Evolutionary conservation across 2,888 invertebrate species (phyloP).

Genomic region (Adineta ricciae): DNA sequence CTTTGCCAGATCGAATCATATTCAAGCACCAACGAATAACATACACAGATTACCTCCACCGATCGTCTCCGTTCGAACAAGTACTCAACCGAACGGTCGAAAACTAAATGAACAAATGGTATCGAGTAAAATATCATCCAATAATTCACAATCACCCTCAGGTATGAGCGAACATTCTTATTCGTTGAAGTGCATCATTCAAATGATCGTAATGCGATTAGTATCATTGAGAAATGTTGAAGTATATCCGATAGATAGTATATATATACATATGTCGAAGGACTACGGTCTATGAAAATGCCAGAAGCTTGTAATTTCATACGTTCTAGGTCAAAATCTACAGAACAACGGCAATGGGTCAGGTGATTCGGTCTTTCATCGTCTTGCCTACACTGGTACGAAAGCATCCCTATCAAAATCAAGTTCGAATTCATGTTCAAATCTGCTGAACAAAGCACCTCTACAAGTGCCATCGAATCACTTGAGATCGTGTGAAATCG

Average conservation of each 20-base stretch:
- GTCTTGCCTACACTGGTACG: constrained; percentile 2
- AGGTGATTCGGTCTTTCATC: neutral
- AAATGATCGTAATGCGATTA: too few relatives aligned
- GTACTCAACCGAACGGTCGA: neutral
- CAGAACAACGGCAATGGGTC: neutral
- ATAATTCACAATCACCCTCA: neutral
- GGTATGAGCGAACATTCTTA: too few relatives aligned
- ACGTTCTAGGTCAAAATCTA: neutral
- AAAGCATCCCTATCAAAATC: constrained; percentile 20
- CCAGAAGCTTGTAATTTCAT: neutral
- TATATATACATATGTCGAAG: neutral
- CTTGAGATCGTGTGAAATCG: neutral
- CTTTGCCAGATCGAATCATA: neutral
- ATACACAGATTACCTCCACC: neutral
- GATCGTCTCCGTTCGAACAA: neutral
- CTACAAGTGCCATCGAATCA: neutral
- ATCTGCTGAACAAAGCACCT: neutral
- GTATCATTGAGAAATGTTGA: too few relatives aligned
- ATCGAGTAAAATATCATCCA: neutral
- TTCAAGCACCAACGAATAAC: neutral
- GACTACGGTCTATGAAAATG: too few relatives aligned
- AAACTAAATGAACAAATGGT: neutral
- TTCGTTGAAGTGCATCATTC: too few relatives aligned
- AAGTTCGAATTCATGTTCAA: constrained; percentile 6
- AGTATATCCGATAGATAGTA: neutral